phyloP scores from a whole-genome alignment of 2,113 vertebrate species.

The Rhipidura dahli region DNA sequence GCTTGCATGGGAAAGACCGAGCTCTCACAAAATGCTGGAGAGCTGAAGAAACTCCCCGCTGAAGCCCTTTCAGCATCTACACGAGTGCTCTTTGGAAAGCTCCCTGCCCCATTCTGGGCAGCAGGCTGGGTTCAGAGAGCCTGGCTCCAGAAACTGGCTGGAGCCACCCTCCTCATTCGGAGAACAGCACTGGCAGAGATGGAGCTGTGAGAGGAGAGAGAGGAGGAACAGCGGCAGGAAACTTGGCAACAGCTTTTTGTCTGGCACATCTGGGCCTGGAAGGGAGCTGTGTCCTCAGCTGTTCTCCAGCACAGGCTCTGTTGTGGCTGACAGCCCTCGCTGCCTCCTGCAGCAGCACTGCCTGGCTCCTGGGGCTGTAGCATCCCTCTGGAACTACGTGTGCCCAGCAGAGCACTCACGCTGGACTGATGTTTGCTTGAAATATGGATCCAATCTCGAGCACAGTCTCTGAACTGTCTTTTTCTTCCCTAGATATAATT shows the following conservation, averaged over 20 bases:
- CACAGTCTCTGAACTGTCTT: background rate
- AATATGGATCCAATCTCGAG: background rate
- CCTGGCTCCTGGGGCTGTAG: background rate
- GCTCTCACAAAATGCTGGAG: too few relatives aligned
- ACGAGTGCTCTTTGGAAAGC: background rate
- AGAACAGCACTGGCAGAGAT: background rate
- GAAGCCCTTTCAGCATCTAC: too few relatives aligned
- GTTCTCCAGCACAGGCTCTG: background rate
- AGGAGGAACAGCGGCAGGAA: background rate
- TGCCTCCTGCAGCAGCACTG: background rate
- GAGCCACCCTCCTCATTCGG: background rate
- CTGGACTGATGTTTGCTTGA: fast-evolving
- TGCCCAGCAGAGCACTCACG: background rate
- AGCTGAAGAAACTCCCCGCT: too few relatives aligned
- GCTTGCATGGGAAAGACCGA: too few relatives aligned
- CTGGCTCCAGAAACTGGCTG: background rate
- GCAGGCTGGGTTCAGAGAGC: background rate
- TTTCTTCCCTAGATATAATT: background rate
- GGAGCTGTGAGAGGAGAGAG: background rate
- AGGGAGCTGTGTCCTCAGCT: background rate
- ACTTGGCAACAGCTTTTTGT: background rate
- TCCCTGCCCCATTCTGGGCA: background rate
- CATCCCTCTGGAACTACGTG: too few relatives aligned
- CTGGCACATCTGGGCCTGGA: slow-evolving; percentile 1
- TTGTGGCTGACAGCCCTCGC: background rate